These are phyloP conservation scores for Semnornis frantzii DNA, from an alignment of 2,113 vertebrate genomes.

Conservation along the genomic window DNA sequence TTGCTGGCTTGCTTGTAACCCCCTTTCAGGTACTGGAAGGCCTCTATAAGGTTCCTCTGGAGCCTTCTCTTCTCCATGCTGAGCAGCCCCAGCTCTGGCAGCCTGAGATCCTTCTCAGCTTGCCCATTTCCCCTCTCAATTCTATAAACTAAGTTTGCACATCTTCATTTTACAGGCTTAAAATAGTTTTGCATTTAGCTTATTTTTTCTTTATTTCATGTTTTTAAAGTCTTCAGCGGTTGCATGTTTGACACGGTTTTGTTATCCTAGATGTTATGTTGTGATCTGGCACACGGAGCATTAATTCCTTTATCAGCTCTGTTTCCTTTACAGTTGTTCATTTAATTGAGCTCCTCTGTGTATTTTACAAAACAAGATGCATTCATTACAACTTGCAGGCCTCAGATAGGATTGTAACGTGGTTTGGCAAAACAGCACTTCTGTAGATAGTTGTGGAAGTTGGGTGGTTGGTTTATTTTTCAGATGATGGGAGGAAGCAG, in stretches of 20 bases:
- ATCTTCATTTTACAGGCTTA: not conserved
- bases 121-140: not conserved
- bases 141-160: not conserved
- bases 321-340: constrained; percentile 63
- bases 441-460: constrained; percentile 41
- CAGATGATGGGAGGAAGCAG: constrained; percentile 52
- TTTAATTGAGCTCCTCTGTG: constrained; percentile 65
- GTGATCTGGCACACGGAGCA: constrained; percentile 48
- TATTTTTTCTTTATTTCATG: not conserved
- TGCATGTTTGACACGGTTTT: constrained; percentile 59
- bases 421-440: constrained; percentile 27
- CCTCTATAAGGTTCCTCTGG: too few species aligned
- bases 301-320: constrained; percentile 72
- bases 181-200: constrained; percentile 19
- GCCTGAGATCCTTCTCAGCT: not conserved
- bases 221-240: constrained; percentile 12
- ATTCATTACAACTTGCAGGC: constrained; percentile 41
- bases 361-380: constrained; percentile 64
- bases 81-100: too few species aligned
- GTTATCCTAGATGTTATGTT: constrained; percentile 68
- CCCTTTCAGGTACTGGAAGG: too few species aligned
- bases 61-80: too few species aligned
- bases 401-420: constrained; percentile 26
- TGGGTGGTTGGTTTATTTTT: constrained; percentile 60
- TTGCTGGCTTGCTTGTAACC: too few species aligned